These are phyloP conservation scores for Zaprionus ornatus DNA, from an alignment of 1,140 invertebrate species.

Conservation along the genomic window DNA sequence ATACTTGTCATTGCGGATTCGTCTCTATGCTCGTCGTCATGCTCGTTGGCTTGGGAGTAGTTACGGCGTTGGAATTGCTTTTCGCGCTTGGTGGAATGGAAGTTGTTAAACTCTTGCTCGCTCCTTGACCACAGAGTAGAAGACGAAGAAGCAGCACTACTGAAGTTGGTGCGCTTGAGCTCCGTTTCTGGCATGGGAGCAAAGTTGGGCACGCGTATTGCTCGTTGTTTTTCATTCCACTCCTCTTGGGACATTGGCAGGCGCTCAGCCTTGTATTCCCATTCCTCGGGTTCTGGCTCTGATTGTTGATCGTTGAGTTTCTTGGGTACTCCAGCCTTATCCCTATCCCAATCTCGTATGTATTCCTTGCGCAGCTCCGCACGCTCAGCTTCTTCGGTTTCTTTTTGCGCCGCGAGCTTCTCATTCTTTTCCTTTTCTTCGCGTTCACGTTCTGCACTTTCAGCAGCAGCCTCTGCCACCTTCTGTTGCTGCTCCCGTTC, in stretches of 20 bases:
- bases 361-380: slow-evolving; percentile 85
- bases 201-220: slow-evolving; percentile 88
- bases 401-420: slow-evolving; percentile 72
- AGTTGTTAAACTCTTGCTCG: slow-evolving; percentile 53
- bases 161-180: slow-evolving; percentile 74
- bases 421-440: slow-evolving; percentile 83
- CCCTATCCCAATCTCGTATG: slow-evolving; percentile 88
- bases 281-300: slow-evolving; percentile 72
- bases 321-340: slow-evolving; percentile 84
- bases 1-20: not conserved
- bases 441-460: slow-evolving; percentile 84
- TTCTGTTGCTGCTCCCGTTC: slow-evolving; percentile 51
- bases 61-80: slow-evolving; percentile 68
- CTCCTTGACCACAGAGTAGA: not conserved
- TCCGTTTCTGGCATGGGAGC: slow-evolving; percentile 85
- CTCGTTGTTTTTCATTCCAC: slow-evolving; percentile 90
- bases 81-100: slow-evolving; percentile 58
- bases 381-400: slow-evolving; percentile 81
- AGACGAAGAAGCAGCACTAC: slow-evolving; percentile 51
- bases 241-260: slow-evolving; percentile 89
- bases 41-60: slow-evolving; percentile 38
- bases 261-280: slow-evolving; percentile 85
- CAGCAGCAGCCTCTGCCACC: slow-evolving; percentile 84
- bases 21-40: slow-evolving; percentile 50
- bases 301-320: not conserved